Conservation (phyloP, 2,113 vertebrate genomes). For the Oxyura jamaicensis region DNA sequence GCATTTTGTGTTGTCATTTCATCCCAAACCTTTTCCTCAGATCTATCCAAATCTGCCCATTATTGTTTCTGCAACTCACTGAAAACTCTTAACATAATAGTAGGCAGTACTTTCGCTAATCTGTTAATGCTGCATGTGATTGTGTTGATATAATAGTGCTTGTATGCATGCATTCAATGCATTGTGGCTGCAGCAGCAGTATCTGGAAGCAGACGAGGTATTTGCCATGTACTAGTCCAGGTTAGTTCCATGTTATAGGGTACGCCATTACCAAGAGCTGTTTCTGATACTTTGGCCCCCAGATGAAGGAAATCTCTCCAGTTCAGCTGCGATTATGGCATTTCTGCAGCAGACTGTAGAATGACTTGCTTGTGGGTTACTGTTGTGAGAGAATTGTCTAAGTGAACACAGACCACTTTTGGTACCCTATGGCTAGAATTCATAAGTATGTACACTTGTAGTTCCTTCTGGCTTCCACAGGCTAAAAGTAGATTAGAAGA, state of each 20-base stretch:
- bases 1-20: neutral
- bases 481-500: neutral
- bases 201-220: neutral
- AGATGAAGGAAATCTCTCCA: neutral
- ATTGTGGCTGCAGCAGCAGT: neutral
- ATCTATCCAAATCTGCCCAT: neutral
- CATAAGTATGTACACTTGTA: rapidly evolving
- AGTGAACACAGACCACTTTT: neutral
- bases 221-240: neutral
- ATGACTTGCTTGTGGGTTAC: neutral
- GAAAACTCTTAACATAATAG: neutral
- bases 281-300: neutral
- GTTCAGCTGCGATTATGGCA: neutral
- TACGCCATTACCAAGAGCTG: neutral
- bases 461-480: neutral
- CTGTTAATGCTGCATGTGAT: neutral
- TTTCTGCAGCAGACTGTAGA: neutral
- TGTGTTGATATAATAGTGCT: neutral
- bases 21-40: neutral
- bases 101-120: neutral
- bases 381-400: neutral
- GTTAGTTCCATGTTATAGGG: neutral
- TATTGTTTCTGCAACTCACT: neutral
- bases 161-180: rapidly evolving
- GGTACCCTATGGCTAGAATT: neutral